Conservation (phyloP, 2,113 vertebrate genomes). For the Rhinoderma darwinii region DNA sequence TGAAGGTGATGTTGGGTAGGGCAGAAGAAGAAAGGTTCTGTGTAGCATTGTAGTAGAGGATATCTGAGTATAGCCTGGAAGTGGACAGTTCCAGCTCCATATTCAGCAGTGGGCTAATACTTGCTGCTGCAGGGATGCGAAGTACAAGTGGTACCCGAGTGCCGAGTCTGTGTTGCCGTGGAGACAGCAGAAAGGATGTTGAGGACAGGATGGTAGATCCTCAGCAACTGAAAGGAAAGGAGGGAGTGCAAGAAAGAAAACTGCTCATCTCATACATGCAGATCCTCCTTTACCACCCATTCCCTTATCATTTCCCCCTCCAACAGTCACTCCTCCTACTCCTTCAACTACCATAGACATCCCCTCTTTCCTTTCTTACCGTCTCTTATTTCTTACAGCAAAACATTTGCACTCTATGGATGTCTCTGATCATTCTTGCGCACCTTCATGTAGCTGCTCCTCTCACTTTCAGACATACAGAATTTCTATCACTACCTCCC, state of each 20-base stretch:
- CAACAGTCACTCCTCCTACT: constrained; percentile 31
- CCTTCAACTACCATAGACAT: constrained; percentile 14
- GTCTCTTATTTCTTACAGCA: constrained; percentile 14
- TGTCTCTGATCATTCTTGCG: not conserved
- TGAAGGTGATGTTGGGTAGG: constrained; percentile 65
- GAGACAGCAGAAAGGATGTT: constrained; percentile 48
- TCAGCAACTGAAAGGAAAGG: constrained; percentile 44
- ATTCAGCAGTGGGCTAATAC: constrained; percentile 12
- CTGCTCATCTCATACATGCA: constrained; percentile 31
- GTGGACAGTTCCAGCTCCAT: constrained; percentile 61
- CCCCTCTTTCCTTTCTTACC: not conserved
- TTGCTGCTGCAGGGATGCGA: constrained; percentile 35
- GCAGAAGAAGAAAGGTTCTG: constrained; percentile 59
- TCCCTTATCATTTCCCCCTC: constrained; percentile 40
- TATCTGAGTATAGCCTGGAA: constrained; percentile 62
- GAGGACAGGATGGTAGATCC: constrained; percentile 42
- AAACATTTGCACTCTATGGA: not conserved
- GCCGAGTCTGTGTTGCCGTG: constrained; percentile 53
- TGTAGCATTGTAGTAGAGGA: constrained; percentile 71
- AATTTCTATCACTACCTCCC: not conserved
- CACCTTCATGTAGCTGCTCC: not conserved
- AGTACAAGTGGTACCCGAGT: constrained; percentile 57
- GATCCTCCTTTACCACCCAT: constrained; percentile 47
- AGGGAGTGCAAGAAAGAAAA: constrained; percentile 46
- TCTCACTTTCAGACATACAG: constrained; percentile 2